Conservation (phyloP, 2,888 invertebrate genomes). For the Fragum whitleyi region DNA sequence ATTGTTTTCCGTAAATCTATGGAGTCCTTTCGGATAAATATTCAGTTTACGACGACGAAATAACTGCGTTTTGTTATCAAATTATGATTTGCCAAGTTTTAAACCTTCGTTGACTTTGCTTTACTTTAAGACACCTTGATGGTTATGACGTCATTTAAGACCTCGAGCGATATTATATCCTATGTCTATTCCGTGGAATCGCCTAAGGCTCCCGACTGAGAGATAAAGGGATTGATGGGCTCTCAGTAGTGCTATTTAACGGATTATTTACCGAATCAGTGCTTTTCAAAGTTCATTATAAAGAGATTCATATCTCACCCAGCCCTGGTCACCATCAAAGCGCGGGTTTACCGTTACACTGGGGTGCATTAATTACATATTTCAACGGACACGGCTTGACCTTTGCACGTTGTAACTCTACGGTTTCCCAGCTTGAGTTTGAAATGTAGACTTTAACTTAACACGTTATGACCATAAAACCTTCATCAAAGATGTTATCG, state of each 20-base stretch:
- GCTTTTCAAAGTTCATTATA: conserved; percentile 18
- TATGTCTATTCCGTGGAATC: too few species aligned
- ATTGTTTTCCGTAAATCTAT: too few species aligned
- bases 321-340: conserved; percentile 6
- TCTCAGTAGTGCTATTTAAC: conserved; percentile 12
- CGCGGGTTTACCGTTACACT: conserved; percentile 22
- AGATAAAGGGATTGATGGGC: too few species aligned
- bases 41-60: too few species aligned
- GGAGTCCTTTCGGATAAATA: too few species aligned
- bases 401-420: conserved; percentile 15
- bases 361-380: conserved; percentile 35
- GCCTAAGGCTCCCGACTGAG: too few species aligned
- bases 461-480: conserved; percentile 57
- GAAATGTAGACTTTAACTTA: conserved; percentile 37
- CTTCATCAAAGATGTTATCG: conserved; percentile 49
- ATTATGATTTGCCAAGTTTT: too few species aligned
- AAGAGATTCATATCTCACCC: conserved; percentile 4
- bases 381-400: conserved; percentile 30
- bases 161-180: too few species aligned
- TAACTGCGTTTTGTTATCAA: too few species aligned
- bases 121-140: too few species aligned
- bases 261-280: conserved; percentile 26
- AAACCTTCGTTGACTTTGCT: too few species aligned
- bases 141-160: too few species aligned
- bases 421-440: conserved; percentile 15